These are phyloP conservation scores for Oplegnathus fasciatus DNA, from an alignment of 2,113 vertebrate genomes.

Conservation along the genomic window DNA sequence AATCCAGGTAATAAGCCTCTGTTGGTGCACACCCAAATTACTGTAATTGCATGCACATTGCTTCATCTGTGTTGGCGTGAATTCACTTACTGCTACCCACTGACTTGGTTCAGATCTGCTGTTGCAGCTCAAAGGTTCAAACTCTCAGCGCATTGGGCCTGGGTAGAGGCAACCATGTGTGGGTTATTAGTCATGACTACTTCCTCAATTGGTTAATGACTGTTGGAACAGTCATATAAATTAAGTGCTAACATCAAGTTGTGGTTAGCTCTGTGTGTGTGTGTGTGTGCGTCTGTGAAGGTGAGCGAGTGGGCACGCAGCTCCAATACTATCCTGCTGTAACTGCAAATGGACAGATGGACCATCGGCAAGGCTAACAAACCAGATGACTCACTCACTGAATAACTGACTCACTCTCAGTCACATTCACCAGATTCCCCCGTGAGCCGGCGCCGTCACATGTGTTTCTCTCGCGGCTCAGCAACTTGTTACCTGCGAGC, in stretches of 20 bases:
- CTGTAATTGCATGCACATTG: slow-evolving; percentile 24
- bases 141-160: not conserved
- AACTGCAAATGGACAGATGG: slow-evolving; percentile 50
- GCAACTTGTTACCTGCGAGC: slow-evolving; percentile 34
- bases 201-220: slow-evolving; percentile 26
- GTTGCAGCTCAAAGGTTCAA: not conserved
- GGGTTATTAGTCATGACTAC: slow-evolving; percentile 9
- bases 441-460: slow-evolving; percentile 1
- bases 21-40: slow-evolving; percentile 14
- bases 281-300: slow-evolving; percentile 3
- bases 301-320: slow-evolving; percentile 28
- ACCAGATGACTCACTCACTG: slow-evolving; percentile 27
- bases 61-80: not conserved
- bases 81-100: not conserved
- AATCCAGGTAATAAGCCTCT: slow-evolving; percentile 33
- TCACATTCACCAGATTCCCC: slow-evolving; percentile 20
- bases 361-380: slow-evolving; percentile 8
- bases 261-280: not conserved
- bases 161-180: not conserved
- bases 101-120: not conserved
- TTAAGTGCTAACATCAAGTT: not conserved
- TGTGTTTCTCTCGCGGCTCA: not conserved
- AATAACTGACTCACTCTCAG: slow-evolving; percentile 25
- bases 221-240: not conserved
- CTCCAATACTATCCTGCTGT: slow-evolving; percentile 12